Evolutionary conservation across 2,888 invertebrate species (phyloP), one percentile per base, ranked within the genome.

Genomic region (Ephialtes manifestator): DNA sequence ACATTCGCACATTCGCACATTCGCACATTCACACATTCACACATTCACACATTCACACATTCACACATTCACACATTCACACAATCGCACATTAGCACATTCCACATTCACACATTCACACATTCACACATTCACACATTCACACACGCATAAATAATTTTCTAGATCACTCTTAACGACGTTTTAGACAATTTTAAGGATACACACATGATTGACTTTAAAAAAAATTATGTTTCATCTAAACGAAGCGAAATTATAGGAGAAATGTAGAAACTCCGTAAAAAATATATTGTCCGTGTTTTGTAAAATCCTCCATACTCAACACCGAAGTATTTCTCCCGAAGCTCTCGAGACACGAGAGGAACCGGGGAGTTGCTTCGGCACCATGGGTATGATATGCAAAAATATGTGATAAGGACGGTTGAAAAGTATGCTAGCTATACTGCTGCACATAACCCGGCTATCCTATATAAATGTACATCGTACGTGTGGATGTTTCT

Each of bases 371-470:
- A 74, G 63, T 80, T 72, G 79, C 76, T 80, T 79, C 71, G 35
- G 79, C 67, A 72, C 77, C 82, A 83, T 72, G 68, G 82, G 81
- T 89, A 91, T 89, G 91, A 91, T 91, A 91, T 91, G 91, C 91
- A 91, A 91, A 91, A 91, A 91, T 91, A 91, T 91, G 90, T 90
- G 91, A 91, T 91, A 91, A 91, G 91, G 85, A 87, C 87, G 83
- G 89, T 87, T 89, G 84, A 88, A 85, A 85, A 88, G 88, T 89
- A 86, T 88, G 87, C 84, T 81, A 84, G 81, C 53, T 58, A 43
- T 43, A 72, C 77, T 75, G 77, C 58, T 74, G 81, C 81, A 70
- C 82, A 86, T 81, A 81, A 80, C 78, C 86, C 76, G 76, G 76
- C 75, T 77, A 67, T 67, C 77, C 74, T 35, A 85, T 77, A 76